Conservation (phyloP, 2,888 invertebrate species). For the Sceliomorpha sp. region DNA sequence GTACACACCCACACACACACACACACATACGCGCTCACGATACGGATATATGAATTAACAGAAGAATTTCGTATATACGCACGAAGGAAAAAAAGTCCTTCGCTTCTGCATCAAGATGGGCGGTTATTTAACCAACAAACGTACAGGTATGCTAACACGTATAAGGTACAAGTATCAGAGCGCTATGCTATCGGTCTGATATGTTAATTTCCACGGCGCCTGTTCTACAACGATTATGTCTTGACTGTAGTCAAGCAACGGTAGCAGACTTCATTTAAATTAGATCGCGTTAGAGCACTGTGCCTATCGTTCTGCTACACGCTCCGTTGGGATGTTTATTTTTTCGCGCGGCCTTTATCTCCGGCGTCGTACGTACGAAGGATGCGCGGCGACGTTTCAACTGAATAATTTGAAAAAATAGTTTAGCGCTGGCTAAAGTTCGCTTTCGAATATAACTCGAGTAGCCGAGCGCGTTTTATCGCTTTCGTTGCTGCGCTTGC, state of each 20-base stretch:
- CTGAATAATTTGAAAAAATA: too few species aligned
- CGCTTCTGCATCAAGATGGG: slow-evolving; percentile 34
- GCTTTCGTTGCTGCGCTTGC: too few species aligned
- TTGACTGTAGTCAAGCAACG: slow-evolving; percentile 58
- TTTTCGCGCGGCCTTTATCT: slow-evolving; percentile 41
- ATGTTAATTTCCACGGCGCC: slow-evolving; percentile 74
- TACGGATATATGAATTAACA: slow-evolving; percentile 7
- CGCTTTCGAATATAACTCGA: too few species aligned
- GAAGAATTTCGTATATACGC: slow-evolving; percentile 4
- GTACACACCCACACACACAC: too few species aligned
- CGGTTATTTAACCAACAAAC: slow-evolving; percentile 51
- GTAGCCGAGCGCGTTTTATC: too few species aligned
- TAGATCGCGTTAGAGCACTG: slow-evolving; percentile 63
- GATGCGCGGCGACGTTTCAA: too few species aligned
- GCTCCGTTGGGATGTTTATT: slow-evolving; percentile 38
- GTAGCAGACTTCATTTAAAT: slow-evolving; percentile 71
- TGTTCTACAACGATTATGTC: slow-evolving; percentile 60
- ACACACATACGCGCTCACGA: too few species aligned
- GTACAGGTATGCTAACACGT: slow-evolving; percentile 55
- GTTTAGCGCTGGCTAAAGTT: too few species aligned
- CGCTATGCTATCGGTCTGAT: slow-evolving; percentile 71
- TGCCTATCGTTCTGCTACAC: slow-evolving; percentile 50
- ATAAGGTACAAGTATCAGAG: slow-evolving; percentile 58
- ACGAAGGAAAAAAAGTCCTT: slow-evolving; percentile 11
- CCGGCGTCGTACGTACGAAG: slow-evolving; percentile 23